Evolutionary conservation across 2,797 vertebrate species (phyloP), one percentile per base, ranked within the genome.

Genomic region (Luscinia megarhynchos): DNA sequence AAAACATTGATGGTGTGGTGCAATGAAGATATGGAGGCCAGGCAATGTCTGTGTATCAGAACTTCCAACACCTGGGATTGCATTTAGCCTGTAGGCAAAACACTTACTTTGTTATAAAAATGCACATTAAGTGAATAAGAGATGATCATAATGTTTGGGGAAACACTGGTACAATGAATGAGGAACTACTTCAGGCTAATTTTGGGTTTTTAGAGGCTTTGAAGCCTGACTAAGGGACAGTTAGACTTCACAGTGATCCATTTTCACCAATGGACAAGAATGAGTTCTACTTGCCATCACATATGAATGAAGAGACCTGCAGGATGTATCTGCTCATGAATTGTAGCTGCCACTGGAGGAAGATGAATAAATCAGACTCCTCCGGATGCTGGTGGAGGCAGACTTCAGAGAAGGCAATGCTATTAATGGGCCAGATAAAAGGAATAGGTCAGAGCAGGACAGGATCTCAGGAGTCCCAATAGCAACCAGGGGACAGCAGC

Each of bases 371-470:
- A 68, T 80, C 72, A 40, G 68, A 27, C 69, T 69, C 46, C n/a
- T 84, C 83, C 3, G 6, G 76, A 51, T 84, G 73, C 58, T 87
- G 64, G 41, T 83, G 89, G 46, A 85, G 46, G 36, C 51, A 48
- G 76, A 58, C 50, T 68, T 41, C 53, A 72, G 91, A 66, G 69
- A 69, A 87, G 14, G 73, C 54, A 81, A 68, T 70, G 87, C 93
- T 96, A 84, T 87, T 89, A 87, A 90, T 62, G 94, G 69, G 46
- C 61, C 27, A 27, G 82, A 87, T 92, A 68, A 92, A 91, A 91
- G 68, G 76, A 94, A 68, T 22, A 91, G 93, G 87, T 94, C 91
- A 94, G 93, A 92, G 84, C 76, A 83, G 93, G 95, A 94, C 84
- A 80, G 75, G 45, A 23, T 89, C 55, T 84, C 91, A 74, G 61